These are phyloP conservation scores for Loriculus beryllinus DNA, from an alignment of 2,797 vertebrate genomes.

Conservation along the genomic window DNA sequence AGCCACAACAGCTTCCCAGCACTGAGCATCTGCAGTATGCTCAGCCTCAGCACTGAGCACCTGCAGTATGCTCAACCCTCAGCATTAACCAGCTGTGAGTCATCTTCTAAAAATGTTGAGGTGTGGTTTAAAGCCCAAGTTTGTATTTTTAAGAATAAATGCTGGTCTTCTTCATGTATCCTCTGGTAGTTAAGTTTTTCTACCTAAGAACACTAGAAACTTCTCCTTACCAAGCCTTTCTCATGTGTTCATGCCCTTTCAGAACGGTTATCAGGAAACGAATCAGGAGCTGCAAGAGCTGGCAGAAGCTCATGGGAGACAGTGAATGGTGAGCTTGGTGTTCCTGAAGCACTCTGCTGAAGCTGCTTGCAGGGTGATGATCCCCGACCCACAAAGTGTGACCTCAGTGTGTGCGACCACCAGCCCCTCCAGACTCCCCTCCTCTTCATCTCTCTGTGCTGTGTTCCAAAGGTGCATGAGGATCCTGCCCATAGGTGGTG, in stretches of 20 bases:
- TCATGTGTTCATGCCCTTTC: not conserved
- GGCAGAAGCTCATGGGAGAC: not conserved
- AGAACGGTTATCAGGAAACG: not conserved
- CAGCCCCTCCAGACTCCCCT: not conserved
- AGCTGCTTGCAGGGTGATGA: accelerated
- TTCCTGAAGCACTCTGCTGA: not conserved
- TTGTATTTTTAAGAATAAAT: not conserved
- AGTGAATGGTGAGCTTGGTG: not conserved
- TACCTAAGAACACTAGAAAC: not conserved
- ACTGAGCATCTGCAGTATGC: not conserved
- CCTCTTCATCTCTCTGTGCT: not conserved
- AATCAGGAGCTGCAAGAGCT: not conserved
- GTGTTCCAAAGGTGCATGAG: not conserved
- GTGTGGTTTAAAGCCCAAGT: not conserved
- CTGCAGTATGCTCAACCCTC: not conserved
- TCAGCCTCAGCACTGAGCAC: not conserved
- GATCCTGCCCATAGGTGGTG: not conserved
- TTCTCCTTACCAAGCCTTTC: not conserved
- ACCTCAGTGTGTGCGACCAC: not conserved
- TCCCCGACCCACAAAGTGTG: not conserved
- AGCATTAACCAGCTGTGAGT: not conserved
- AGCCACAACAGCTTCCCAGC: not conserved
- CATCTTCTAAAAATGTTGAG: not conserved
- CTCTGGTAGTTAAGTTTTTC: not conserved
- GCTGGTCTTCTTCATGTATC: not conserved